Conservation (phyloP, 2,113 vertebrate species). For the Archocentrus centrarchus region DNA sequence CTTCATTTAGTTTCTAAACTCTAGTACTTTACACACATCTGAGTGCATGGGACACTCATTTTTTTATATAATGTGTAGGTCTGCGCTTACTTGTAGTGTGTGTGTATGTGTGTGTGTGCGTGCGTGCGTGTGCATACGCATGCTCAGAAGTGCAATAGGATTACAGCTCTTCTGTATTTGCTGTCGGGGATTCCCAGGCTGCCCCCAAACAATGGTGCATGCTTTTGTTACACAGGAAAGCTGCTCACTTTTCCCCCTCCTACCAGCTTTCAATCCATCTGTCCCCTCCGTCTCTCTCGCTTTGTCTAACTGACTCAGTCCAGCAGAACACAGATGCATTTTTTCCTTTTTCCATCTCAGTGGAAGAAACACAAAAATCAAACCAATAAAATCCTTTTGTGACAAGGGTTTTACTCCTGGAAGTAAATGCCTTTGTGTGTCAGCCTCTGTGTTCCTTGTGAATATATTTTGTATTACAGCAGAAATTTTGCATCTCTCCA, state of each 20-base stretch:
- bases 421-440: slow-evolving; percentile 11
- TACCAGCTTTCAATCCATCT: slow-evolving; percentile 39
- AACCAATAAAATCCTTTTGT: slow-evolving; percentile 39
- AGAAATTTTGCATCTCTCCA: background rate
- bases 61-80: background rate
- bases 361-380: slow-evolving; percentile 39
- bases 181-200: slow-evolving; percentile 64
- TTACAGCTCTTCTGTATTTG: slow-evolving; percentile 47
- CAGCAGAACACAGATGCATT: slow-evolving; percentile 24
- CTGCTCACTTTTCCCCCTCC: slow-evolving; percentile 33
- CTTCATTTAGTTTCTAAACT: background rate
- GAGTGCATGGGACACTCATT: background rate
- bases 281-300: slow-evolving; percentile 10
- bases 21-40: background rate
- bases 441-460: background rate
- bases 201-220: slow-evolving; percentile 49
- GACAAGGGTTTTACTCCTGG: background rate
- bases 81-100: background rate
- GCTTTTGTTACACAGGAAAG: slow-evolving; percentile 58
- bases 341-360: slow-evolving; percentile 31
- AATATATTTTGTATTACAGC: background rate
- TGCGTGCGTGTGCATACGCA: background rate
- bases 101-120: background rate
- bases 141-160: slow-evolving; percentile 24
- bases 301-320: slow-evolving; percentile 26